Evolutionary conservation across 2,888 invertebrate genomes (phyloP), one percentile per base, ranked within the genome.

Genomic region (Diloba caeruleocephala): DNA sequence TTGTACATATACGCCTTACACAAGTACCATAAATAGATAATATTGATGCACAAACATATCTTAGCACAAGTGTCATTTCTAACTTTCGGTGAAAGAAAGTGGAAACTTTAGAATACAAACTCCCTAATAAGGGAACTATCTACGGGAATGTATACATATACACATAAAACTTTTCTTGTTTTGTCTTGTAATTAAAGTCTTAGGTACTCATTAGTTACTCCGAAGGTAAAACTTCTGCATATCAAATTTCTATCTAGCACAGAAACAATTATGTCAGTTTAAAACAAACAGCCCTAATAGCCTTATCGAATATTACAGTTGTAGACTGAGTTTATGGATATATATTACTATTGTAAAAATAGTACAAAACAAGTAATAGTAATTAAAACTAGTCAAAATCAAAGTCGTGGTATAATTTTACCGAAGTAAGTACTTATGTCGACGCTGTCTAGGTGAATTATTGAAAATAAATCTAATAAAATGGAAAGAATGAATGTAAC

Each of bases 81-180:
- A 81, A 78, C 84, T 85, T 85, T 87, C 81, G 62, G 79, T 64
- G 59, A 71, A 69, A 59, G 79, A 81, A 84, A 83, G 78, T 70
- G 61, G 63, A 66, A 70, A 66, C 63, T 70, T 68, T 63, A 69
- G 57, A 59, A 58, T 52, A 68, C 52, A 50, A 48, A 56, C 50
- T 50, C 39, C 58, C 46, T 54, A 52, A 41, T 59, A 66, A 33
- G 62, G 64, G 39, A 61, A 67, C 41, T 52, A 32, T 33, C 12
- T 48, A 1, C 45, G 32, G 5, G 23, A 14, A 32, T 41, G 13
- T 34, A 26, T 17, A 19, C 14, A 14, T 17, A 39, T 28, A 9
- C 10, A 37, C 15, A 19, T 26, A 15, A 5, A 14, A 13, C n/a
- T 14, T n/a, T 19, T 3, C 17, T 28, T 31, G 13, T 14, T 19